Percentiles rank a stretch among this genome's conserved stretches.
Conservation (phyloP, 2,888 invertebrate genomes). For the Phrixothrix hirtus region DNA sequence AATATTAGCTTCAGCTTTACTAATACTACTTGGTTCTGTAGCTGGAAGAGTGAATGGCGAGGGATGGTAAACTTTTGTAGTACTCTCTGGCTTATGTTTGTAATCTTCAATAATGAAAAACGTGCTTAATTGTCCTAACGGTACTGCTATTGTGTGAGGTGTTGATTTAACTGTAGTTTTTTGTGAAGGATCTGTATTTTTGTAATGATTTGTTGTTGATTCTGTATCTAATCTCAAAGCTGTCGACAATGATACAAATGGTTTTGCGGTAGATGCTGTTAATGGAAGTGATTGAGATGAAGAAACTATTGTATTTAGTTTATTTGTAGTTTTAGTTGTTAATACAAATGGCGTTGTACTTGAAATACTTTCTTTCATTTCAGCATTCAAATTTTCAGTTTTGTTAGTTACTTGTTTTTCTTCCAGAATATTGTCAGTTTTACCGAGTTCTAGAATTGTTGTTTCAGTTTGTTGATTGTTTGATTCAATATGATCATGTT, state of each 20-base stretch:
- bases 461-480: too few species aligned
- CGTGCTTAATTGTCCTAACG: slow-evolving; percentile 11
- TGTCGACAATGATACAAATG: slow-evolving; percentile 7
- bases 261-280: not conserved
- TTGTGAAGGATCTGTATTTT: not conserved
- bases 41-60: not conserved
- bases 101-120: slow-evolving; percentile 19
- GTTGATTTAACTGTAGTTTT: not conserved
- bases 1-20: too few species aligned
- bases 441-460: not conserved
- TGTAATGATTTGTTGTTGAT: slow-evolving; percentile 18
- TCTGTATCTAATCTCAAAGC: slow-evolving; percentile 25
- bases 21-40: too few species aligned
- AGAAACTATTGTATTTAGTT: slow-evolving; percentile 14
- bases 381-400: not conserved
- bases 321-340: slow-evolving; percentile 24
- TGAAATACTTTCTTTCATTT: not conserved
- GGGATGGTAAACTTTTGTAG: slow-evolving; percentile 6
- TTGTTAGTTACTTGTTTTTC: not conserved
- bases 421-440: not conserved
- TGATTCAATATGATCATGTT: too few species aligned
- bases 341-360: not conserved
- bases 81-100: slow-evolving; percentile 11
- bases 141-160: slow-evolving; percentile 4
- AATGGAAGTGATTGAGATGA: not conserved